Conservation (phyloP, 2,797 vertebrate genomes). For the Spondyliosoma cantharus region DNA sequence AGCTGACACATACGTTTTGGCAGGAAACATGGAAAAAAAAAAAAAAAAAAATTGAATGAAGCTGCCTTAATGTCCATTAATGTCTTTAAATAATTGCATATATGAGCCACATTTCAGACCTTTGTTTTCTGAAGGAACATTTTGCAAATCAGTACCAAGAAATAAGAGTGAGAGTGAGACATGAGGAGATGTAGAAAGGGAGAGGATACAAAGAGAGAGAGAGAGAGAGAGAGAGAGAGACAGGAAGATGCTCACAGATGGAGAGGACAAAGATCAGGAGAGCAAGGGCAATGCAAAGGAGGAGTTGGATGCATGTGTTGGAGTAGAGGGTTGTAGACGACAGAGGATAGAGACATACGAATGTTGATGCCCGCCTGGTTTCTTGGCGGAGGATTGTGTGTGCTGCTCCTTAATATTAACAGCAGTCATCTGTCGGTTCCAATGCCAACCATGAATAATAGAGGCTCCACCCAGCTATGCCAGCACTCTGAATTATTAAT, state of each 20-base stretch:
- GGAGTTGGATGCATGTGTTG: neutral
- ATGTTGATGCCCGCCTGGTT: slow-evolving; percentile 11
- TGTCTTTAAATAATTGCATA: neutral
- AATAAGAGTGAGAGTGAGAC: neutral
- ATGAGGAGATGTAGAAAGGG: neutral
- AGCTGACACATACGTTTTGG: no score
- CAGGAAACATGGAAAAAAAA: neutral
- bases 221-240: slow-evolving; percentile 7
- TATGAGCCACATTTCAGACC: neutral
- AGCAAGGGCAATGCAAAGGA: slow-evolving; percentile 26
- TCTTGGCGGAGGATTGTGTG: slow-evolving; percentile 34
- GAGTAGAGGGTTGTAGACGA: slow-evolving; percentile 10
- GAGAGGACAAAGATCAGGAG: slow-evolving; percentile 52
- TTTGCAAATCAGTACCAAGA: neutral
- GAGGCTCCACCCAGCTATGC: slow-evolving; percentile 67
- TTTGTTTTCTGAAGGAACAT: slow-evolving; percentile 1
- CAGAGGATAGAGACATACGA: slow-evolving; percentile 20
- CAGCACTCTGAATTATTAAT: slow-evolving; percentile 78
- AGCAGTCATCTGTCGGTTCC: slow-evolving; percentile 68
- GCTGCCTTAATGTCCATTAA: neutral
- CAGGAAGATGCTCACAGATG: slow-evolving; percentile 44
- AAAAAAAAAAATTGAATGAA: neutral
- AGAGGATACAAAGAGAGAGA: neutral
- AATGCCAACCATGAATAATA: slow-evolving; percentile 78
- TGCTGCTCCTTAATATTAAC: slow-evolving; percentile 65